Evolutionary conservation across 1,140 invertebrate species (phyloP), one percentile per base, ranked within the genome.

Genomic region (Megalonaias nervosa): DNA sequence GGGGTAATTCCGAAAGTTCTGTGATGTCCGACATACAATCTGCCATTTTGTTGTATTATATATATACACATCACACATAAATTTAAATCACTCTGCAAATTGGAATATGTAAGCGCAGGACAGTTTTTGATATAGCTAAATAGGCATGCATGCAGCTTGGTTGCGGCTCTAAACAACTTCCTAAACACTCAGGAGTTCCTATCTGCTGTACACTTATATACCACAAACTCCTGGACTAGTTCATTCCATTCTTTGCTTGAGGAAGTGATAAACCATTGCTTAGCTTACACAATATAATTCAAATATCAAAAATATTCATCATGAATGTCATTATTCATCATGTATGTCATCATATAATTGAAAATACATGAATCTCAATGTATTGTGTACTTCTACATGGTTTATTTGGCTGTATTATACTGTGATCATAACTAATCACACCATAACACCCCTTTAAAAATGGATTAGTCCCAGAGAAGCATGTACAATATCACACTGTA

Each of bases 1-100:
- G 84, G 60, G 86, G 84, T 74, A 87, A 77, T 74, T 89, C 87
- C 79, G 87, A 85, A 59, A 90, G 77, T 73, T 90, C 88, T 71
- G 83, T 85, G 67, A 81, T 77, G 60, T 87, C 84, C 64, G 86
- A 84, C 48, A 77, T 77, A 73, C 80, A 80, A 71, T 84, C 86
- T 74, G 86, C 84, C 86, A 87, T 87, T 72, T 82, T 85, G 75
- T 65, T 79, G 64, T 69, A 59, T 68, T 74, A 65, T 60, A 31
- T 60, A 31, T 14, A 59, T 68, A 48, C 38, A 48, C 38, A 48
- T 48, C 11, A 48, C 38, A 48, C 38, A 48, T 48, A 48, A 48
- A 48, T 48, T 48, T 48, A 48, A 48, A 48, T 48, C 38, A 11
- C 38, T 48, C 38, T 48, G 38, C 38, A 48, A 48, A 48, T 48